A percentile compares a stretch with the other conserved stretches of the same genome.
phyloP scores from a whole-genome alignment of 2,113 vertebrate species.

The Nothocercus nigrocapillus region DNA sequence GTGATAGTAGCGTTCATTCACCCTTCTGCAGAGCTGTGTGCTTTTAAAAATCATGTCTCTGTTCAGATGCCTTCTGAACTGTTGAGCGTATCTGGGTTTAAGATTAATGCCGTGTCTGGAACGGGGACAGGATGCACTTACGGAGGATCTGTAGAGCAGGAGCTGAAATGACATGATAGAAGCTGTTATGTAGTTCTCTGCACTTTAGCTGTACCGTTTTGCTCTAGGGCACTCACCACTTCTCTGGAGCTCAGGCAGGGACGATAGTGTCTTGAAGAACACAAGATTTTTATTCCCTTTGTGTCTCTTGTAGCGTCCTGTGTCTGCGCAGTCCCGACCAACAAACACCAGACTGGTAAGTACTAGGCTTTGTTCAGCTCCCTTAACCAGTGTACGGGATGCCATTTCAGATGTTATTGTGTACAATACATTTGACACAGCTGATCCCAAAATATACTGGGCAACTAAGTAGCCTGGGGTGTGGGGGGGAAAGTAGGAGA shows the following conservation, averaged over 20 bases:
- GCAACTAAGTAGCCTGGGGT: background rate
- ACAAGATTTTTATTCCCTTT: conserved; percentile 59
- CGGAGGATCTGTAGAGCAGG: background rate
- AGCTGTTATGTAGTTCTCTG: background rate
- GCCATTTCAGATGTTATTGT: background rate
- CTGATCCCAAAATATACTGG: background rate
- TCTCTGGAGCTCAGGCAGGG: background rate
- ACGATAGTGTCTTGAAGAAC: conserved; percentile 2
- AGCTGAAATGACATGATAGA: background rate
- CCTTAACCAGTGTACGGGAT: background rate
- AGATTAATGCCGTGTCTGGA: background rate
- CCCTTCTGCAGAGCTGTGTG: background rate
- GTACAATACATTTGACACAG: background rate
- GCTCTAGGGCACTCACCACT: background rate
- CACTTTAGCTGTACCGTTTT: background rate
- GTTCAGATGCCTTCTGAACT: background rate
- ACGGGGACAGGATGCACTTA: background rate
- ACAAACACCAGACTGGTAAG: conserved; percentile 75
- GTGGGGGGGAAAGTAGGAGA: background rate
- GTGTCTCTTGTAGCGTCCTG: conserved; percentile 77
- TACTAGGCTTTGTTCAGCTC: conserved; percentile 37
- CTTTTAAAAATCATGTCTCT: background rate
- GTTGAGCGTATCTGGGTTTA: background rate
- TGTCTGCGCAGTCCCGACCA: conserved; percentile 73
- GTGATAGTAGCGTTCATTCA: background rate